A percentile compares a stretch with the other conserved stretches of the same genome.
Conservation (phyloP, 2,888 invertebrate species). For the Sympetrum striolatum region DNA sequence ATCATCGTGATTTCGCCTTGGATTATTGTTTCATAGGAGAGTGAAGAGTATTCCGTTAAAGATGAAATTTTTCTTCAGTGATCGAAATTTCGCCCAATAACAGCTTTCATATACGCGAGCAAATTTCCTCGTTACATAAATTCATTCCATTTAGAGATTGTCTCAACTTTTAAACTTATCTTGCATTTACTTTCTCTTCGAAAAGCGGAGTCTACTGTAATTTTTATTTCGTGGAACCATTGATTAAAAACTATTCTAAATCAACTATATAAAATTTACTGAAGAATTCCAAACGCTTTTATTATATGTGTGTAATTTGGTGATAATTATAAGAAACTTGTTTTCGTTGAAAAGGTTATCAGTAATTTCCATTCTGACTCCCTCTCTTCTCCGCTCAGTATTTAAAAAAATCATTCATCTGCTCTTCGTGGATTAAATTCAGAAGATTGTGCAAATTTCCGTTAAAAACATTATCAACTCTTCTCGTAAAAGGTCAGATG, state of each 20-base stretch:
- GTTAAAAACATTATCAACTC: neutral
- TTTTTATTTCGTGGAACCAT: too few relatives aligned
- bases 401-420: neutral
- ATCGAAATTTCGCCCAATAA: neutral
- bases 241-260: too few relatives aligned
- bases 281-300: too few relatives aligned
- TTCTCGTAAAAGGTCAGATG: conserved; percentile 23
- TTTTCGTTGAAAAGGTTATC: too few relatives aligned
- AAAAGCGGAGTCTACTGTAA: too few relatives aligned
- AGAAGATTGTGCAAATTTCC: conserved; percentile 18
- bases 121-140: too few relatives aligned
- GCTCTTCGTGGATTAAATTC: neutral
- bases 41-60: neutral
- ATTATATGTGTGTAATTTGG: too few relatives aligned
- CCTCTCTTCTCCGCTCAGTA: neutral
- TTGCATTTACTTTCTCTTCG: too few relatives aligned
- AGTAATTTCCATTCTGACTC: neutral
- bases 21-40: conserved; percentile 13
- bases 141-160: too few relatives aligned
- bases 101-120: neutral
- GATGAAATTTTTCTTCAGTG: neutral
- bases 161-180: too few relatives aligned
- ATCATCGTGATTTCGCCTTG: conserved; percentile 13
- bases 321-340: too few relatives aligned
- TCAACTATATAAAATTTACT: too few relatives aligned